Conservation (phyloP, 1,140 invertebrate species). For the Drosophila mauritiana region DNA sequence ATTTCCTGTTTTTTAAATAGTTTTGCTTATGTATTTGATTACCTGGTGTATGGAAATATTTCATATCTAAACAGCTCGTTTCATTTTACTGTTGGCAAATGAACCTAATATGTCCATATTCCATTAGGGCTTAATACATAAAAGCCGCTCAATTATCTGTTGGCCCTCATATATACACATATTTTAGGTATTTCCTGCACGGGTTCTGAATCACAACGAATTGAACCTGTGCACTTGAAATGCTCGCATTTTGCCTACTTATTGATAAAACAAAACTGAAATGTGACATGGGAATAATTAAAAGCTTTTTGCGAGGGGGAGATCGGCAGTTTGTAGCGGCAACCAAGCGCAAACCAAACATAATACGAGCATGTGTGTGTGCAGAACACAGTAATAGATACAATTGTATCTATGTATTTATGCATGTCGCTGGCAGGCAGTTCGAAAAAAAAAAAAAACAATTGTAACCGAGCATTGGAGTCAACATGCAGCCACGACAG, state of each 20-base stretch:
- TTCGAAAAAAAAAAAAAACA: conserved; percentile 38
- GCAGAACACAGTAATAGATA: conserved; percentile 44
- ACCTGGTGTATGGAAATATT: no score
- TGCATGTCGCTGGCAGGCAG: conserved; percentile 50
- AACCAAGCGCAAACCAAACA: conserved; percentile 74
- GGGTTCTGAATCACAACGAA: conserved; percentile 13
- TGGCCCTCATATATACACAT: neutral
- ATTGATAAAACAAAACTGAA: conserved; percentile 58
- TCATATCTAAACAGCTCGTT: neutral
- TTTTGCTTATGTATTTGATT: no score
- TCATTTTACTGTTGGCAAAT: neutral
- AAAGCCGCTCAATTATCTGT: conserved; percentile 46
- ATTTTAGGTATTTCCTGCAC: conserved; percentile 2
- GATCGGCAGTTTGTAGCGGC: conserved; percentile 19
- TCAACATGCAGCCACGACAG: conserved; percentile 77
- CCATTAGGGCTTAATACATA: conserved; percentile 21
- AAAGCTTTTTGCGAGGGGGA: conserved; percentile 9
- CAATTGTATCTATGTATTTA: conserved; percentile 64
- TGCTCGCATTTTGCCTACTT: conserved; percentile 35
- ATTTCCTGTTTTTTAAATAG: no score
- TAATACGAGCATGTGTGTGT: conserved; percentile 51
- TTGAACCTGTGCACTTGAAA: conserved; percentile 53
- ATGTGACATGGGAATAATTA: conserved; percentile 67
- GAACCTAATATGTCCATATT: neutral
- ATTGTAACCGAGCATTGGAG: conserved; percentile 73